Conservation (phyloP, 2,797 vertebrate genomes). For the Setipinna tenuifilis region DNA sequence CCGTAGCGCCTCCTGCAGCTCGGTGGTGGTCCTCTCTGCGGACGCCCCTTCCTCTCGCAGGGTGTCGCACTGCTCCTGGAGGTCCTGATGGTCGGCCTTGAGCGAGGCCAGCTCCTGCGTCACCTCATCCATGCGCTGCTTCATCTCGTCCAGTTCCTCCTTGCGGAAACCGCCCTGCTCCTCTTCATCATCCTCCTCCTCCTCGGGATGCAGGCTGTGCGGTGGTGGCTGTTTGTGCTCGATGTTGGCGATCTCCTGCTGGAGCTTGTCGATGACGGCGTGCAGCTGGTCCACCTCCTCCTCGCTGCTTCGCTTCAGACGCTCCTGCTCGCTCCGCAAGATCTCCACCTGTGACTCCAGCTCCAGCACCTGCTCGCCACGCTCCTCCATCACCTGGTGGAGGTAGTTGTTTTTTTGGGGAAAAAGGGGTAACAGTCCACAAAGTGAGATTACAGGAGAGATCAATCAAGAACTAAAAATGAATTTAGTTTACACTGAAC, state of each 20-base stretch:
- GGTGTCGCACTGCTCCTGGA: conserved; percentile 62
- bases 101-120: conserved; percentile 76
- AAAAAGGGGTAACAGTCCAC: background rate
- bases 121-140: conserved; percentile 75
- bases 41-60: conserved; percentile 59
- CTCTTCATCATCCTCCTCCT: conserved; percentile 76
- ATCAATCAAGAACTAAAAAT: background rate
- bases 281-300: conserved; percentile 91
- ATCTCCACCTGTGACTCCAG: conserved; percentile 88
- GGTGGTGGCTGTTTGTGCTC: conserved; percentile 71
- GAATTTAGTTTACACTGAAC: background rate
- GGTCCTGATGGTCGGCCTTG: conserved; percentile 67
- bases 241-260: conserved; percentile 87
- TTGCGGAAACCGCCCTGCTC: conserved; percentile 54
- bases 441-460: no score
- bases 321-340: conserved; percentile 86
- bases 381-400: conserved; percentile 80
- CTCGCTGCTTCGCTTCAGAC: conserved; percentile 80
- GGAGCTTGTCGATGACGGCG: conserved; percentile 92
- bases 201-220: conserved; percentile 48
- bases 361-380: conserved; percentile 83
- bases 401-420: background rate
- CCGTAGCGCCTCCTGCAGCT: conserved; percentile 67
- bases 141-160: conserved; percentile 77
- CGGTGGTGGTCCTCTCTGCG: background rate